phyloP scores from a whole-genome alignment of 2,113 vertebrate species.

The Mormyrus lacerda region DNA sequence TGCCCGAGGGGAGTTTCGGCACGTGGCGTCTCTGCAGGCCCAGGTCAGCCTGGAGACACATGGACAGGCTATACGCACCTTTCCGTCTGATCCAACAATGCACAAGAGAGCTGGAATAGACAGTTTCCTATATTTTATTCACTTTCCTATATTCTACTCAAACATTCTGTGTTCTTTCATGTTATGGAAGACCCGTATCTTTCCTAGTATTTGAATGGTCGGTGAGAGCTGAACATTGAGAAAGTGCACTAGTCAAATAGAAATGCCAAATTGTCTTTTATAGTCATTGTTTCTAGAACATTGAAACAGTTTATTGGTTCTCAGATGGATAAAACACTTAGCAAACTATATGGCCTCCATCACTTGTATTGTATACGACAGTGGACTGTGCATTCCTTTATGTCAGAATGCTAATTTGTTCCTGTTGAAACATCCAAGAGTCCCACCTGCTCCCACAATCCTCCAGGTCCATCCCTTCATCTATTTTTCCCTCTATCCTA shows the following conservation, averaged over 20 bases:
- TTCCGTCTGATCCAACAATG: neutral
- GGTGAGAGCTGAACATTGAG: neutral
- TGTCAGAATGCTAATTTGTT: neutral
- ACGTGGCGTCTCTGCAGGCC: slow-evolving; percentile 58
- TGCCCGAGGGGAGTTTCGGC: slow-evolving; percentile 65
- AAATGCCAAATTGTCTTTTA: neutral
- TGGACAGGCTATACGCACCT: neutral
- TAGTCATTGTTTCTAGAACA: neutral
- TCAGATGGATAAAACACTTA: neutral
- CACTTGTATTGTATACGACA: neutral
- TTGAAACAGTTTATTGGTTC: neutral
- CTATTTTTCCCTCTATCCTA: slow-evolving; percentile 27
- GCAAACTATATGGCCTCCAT: neutral
- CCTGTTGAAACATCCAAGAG: neutral
- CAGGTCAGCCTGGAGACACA: slow-evolving; percentile 51
- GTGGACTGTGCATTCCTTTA: neutral
- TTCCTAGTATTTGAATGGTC: neutral
- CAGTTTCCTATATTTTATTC: neutral
- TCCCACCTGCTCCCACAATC: neutral
- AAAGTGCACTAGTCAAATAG: neutral
- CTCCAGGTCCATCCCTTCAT: slow-evolving; percentile 13
- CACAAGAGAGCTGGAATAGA: neutral
- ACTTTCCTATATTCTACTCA: neutral
- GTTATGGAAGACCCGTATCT: neutral
- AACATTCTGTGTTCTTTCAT: neutral